phyloP scores from a whole-genome alignment of 30 jellyfish, hydroid and myxozoan species.

The Aurelia sp. region DNA sequence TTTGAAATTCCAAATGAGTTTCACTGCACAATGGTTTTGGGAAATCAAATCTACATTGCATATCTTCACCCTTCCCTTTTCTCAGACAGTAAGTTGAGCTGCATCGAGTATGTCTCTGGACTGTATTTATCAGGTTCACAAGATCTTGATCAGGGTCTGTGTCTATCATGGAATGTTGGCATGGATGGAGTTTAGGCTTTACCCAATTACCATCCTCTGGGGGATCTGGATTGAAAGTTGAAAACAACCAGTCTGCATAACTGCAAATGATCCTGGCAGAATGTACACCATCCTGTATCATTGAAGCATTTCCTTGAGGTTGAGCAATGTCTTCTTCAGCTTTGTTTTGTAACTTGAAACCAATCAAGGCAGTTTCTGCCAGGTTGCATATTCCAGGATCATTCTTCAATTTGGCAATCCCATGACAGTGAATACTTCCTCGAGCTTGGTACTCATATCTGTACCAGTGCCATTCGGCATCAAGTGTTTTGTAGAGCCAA shows the following conservation, averaged over 20 bases:
- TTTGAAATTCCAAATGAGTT: constrained; percentile 29
- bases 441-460: constrained; percentile 63
- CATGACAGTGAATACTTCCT: too few relatives aligned
- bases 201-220: constrained; percentile 44
- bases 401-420: constrained; percentile 55
- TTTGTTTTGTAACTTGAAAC: too few relatives aligned
- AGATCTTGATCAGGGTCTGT: background rate
- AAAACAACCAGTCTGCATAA: constrained; percentile 41
- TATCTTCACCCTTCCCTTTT: background rate
- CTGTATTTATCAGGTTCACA: constrained; percentile 26
- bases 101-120: constrained; percentile 41
- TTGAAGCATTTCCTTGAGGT: too few relatives aligned
- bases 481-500: constrained; percentile 31
- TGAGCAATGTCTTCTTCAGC: too few relatives aligned
- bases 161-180: background rate
- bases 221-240: constrained; percentile 23
- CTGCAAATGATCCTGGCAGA: too few relatives aligned
- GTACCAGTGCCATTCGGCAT: constrained; percentile 74
- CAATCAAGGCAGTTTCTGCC: constrained; percentile 13
- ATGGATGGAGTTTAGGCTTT: constrained; percentile 46
- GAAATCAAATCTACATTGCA: constrained; percentile 33
- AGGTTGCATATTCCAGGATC: constrained; percentile 46
- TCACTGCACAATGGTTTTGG: constrained; percentile 22
- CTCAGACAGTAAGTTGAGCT: constrained; percentile 45
- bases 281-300: too few relatives aligned